Evolutionary conservation across 1,140 invertebrate species (phyloP), one percentile per base, ranked within the genome.

Genomic region (Anoplophora glabripennis): DNA sequence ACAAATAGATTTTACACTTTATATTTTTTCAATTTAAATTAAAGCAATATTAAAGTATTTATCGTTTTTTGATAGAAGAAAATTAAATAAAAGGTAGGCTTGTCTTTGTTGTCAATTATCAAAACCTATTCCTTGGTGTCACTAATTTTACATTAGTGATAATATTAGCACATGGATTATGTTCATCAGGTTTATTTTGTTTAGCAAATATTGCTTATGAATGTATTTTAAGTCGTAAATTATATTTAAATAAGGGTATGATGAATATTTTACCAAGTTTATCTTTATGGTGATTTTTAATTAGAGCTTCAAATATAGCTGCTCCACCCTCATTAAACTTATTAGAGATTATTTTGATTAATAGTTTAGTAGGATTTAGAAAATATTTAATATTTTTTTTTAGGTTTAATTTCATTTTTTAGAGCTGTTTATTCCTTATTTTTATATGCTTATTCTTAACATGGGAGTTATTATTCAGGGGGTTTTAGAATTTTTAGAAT

Each of bases 241-340:
- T 78, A 65, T 75, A 71, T 70, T 70, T 79, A 71, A 78, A 77
- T 77, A 78, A 78, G 33, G 76, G 77, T 0, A 67, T 77, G 68
- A 72, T 79, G 65, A 76, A 72, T 73, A 71, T 76, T 68, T 73
- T 78, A 64, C 77, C 77, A 70, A 75, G 64, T 28, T 71, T 85
- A 72, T 73, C 69, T 63, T 75, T 85, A 72, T 81, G 76, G 61
- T 84, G 82, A 79, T 84, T 85, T 82, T 76, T 84, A 72, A 77
- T 84, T 69, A 72, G 75, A 70, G 71, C 76, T 8, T 71, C 72
- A 34, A 84, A 76, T 75, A 77, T 79, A 70, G 72, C 77, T 33
- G 75, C 75, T 63, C 77, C 77, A 40, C 73, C 74, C 34, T 73
- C 71, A 46, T 61, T 79, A 69, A 78, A 78, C 77, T 75, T 79